Evolutionary conservation across 35 echinoderm and acorn worm species (phyloP), one percentile per base, ranked within the genome.

Genomic region (Heliocidaris erythrogramma): DNA sequence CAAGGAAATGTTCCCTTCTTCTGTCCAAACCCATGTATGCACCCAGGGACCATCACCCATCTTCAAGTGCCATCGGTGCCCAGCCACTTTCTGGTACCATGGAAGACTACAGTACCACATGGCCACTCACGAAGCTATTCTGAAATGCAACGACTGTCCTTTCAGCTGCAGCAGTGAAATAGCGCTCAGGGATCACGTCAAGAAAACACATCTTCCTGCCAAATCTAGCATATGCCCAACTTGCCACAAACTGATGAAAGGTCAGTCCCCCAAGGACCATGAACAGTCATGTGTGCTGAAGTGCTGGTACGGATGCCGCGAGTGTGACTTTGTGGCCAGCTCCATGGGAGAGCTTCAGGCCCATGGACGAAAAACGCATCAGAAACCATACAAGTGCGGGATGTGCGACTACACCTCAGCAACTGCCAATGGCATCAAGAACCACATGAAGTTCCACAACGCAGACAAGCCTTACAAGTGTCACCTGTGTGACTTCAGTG

Each of bases 391-490:
- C 88, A 97, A 96, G 49, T 99, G 98, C 91, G 92, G 93, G 30
- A 90, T 97, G 30, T 99, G 98, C 88, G 48, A 96, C 50, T 99
- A 99, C 71, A 95, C 95, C 21, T 97, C 97, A 32, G 97, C 97
- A 9, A 96, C 97, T 27, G 88, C 95, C 0, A 99, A 94, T 95
- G 98, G 98, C 49, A 96, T 99, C 60, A 99, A 97, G 88, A 99
- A 99, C 88, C 98, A 99, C 86, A 99, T 99, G 98, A 99, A 99
- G 88, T 99, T 99, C 59, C 98, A 99, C 94, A 90, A 95, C 78
- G 93, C 89, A 32, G 98, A 97, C 78, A 97, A 96, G 69, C 98
- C 97, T 17, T 97, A 99, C 94, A 99, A 99, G 95, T 99, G 98
- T 88, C 84, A 96, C 30, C 61, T 94, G 32, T 99, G 98, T 94